Evolutionary conservation across 1,140 invertebrate species (phyloP).

Genomic region (Vanessa atalanta): DNA sequence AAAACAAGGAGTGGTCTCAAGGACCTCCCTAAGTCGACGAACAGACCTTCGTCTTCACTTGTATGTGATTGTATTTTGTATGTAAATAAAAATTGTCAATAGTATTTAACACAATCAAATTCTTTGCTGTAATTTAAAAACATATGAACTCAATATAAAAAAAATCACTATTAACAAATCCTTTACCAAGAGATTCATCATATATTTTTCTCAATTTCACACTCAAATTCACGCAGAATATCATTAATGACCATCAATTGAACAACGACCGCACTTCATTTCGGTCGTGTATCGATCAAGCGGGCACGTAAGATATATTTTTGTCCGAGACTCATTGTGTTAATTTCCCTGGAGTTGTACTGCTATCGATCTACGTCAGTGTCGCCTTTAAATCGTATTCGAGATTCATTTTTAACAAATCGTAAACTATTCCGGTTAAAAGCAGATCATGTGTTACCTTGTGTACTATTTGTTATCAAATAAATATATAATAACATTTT

Average conservation of each 20-base stretch:
- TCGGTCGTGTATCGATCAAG: conserved; percentile 37
- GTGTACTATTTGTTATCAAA: not conserved
- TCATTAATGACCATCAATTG: conserved; percentile 28
- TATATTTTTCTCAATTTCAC: conserved; percentile 34
- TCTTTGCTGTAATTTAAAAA: too few relatives aligned
- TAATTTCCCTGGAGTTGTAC: conserved; percentile 45
- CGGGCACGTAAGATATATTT: conserved; percentile 39
- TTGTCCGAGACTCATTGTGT: conserved; percentile 38
- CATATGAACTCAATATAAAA: too few relatives aligned
- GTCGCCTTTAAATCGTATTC: conserved; percentile 30
- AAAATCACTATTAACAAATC: too few relatives aligned
- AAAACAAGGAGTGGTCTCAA: too few relatives aligned
- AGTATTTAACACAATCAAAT: too few relatives aligned
- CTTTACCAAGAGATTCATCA: not conserved
- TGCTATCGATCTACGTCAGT: conserved; percentile 43
- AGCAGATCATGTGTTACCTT: not conserved
- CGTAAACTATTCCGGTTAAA: conserved; percentile 29
- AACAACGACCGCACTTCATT: conserved; percentile 27
- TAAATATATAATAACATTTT: too few relatives aligned
- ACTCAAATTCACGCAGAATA: conserved; percentile 18
- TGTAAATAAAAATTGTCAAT: too few relatives aligned
- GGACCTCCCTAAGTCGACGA: too few relatives aligned
- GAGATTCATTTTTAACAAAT: conserved; percentile 34
- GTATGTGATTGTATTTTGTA: too few relatives aligned
- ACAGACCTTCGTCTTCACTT: too few relatives aligned